Base-by-base conservation (phyloP, 1,140 invertebrate genomes). In the Hydropsyche tenuis region DNA sequence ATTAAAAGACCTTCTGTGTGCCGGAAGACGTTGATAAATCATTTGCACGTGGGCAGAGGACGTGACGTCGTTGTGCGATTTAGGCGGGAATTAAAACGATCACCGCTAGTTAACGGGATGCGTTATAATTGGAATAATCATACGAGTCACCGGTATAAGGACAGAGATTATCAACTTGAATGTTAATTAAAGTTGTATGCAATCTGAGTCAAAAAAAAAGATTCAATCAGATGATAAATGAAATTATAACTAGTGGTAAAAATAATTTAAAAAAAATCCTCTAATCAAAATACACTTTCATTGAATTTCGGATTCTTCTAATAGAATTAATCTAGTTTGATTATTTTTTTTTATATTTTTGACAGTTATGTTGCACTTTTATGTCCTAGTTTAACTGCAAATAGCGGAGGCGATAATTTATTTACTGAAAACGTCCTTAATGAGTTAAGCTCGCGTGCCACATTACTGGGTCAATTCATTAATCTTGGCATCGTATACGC, bases 1-100 rank as follows among this genome's bases (percentile, higher is more conserved):
- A n/a, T 22, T 25, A 62, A 16, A 62, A 62, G 27, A 25, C 27
- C 27, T 62, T 25, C 14, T 25, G 27, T 62, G 14, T 62, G 12
- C 70, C 72, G 69, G 72, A 73, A 75, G 69, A 48, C 53, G 65
- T 12, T 23, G 43, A 23, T 30, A 14, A 37, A 53, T 48, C 18
- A 63, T 46, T 65, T 53, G 25, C 74, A 73, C 72, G 75, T 74
- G 75, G 75, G 75, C 69, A 42, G 68, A 60, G 75, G 75, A 76
- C 65, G 72, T 76, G 72, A 76, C 75, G 75, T 72, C 72, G 72
- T 48, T 2, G 14, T 48, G 14, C 37, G 69, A 72, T 72, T 72
- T 74, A 74, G 72, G 75, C 72, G 72, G 72, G 75, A 76, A 76
- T 76, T 76, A 76, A 76, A 76, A 76, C 75, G 62, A 73, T 73